Evolutionary conservation across 1,140 invertebrate genomes (phyloP), one percentile per base, ranked within the genome.

Genomic region (Camponotus floridanus): DNA sequence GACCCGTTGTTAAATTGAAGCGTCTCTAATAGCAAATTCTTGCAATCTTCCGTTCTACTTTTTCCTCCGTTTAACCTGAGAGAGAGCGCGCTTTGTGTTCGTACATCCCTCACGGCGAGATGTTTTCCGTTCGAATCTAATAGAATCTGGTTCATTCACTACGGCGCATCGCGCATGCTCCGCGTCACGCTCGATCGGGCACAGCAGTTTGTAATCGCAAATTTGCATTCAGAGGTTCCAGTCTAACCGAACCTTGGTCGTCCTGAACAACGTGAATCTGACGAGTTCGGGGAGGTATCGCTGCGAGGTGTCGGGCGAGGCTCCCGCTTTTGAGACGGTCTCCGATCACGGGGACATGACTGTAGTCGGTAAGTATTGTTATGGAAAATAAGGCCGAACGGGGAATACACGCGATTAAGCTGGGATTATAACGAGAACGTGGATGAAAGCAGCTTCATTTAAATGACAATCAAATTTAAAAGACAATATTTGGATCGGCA

Each of bases 231-330:
- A 98, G 97, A 95, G 97, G 86, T 96, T 97, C 88, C 97, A 97
- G 90, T 97, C 97, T 15, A 97, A 97, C 88, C 97, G 97, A 68
- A 96, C 95, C 76, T 96, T 96, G 92, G 97, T 98, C 70, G 97
- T 97, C 61, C 94, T 98, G 86, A 96, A 95, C 87, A 96, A 97
- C 62, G 97, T 98, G 85, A 96, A 97, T 88, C 94, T 98, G 87
- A 96, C 97, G 91, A 97, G 97, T 62, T 97, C 97, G 42, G 98
- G 98, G 39, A 95, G 96, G 26, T 98, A 98, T 95, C 96, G 97
- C 74, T 98, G 98, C 92, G 98, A 98, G 93, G 97, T 98, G 76
- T 98, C 97, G 5, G 98, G 97, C 1, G 98, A 98, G 94, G 97
- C 97, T 9, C 97, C 97, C n/a, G 96, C 96, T 76, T 98, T 98